Evolutionary conservation across 2,113 vertebrate species (phyloP), one percentile per base, ranked within the genome.

Genomic region (Upupa epops): DNA sequence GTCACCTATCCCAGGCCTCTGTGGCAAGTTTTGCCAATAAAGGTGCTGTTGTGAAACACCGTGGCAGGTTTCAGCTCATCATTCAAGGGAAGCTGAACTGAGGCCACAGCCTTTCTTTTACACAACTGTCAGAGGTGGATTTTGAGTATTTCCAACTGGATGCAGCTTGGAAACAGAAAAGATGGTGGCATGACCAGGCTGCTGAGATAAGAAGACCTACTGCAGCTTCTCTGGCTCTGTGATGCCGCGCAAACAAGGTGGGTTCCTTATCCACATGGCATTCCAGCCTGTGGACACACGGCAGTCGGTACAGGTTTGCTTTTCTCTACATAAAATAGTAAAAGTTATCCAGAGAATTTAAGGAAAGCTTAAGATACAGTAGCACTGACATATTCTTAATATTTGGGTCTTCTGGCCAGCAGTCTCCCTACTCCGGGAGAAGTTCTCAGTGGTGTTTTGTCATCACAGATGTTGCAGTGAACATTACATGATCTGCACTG

Each of bases 1-100:
- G 89, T 95, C 89, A 81, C 73, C 55, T 58, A 11, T 85, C 63
- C 74, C 78, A 70, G 84, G 55, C 81, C 88, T 86, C 83, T 91
- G 61, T 64, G 72, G 61, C 48, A 85, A 95, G 64, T 25, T 42
- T 55, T 37, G 56, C 65, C 32, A 32, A 3, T 81, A 72, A 89
- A 75, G 56, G 72, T 60, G 3, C 75, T 56, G 28, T 93, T 96
- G 81, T 15, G 88, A 88, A 96, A 96, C 51, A 5, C 0, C 2
- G 54, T 31, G 68, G 59, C 89, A 37, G 32, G 75, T 89, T 82
- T 90, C 93, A 90, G 40, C 63, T 92, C 54, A 34, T 11, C 0
- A 1, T 75, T 87, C 84, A 72, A 68, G 66, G 61, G 51, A 54
- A 84, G 81, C 76, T 75, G 72, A 80, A 54, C 83, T 15, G 58